Evolutionary conservation across 1,140 invertebrate genomes (phyloP).

Genomic region (Parasteatoda tepidariorum): DNA sequence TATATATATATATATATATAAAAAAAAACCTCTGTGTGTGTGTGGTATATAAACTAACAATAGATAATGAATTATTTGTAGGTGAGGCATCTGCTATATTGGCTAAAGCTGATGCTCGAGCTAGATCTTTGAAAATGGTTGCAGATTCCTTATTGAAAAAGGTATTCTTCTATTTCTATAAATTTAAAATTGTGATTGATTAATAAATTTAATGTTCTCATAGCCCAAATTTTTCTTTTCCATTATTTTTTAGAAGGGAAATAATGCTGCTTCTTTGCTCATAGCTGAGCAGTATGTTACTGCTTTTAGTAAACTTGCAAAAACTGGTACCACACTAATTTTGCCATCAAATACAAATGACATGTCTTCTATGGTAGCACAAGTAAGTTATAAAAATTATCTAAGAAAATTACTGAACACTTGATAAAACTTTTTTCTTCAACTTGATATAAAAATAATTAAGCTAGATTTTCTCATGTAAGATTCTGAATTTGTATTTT

Average conservation of each 20-base stretch:
- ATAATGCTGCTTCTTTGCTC: constrained; percentile 89
- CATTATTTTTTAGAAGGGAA: constrained; percentile 74
- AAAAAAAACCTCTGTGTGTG: too few species aligned
- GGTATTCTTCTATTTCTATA: constrained; percentile 62
- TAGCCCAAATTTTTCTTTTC: neutral
- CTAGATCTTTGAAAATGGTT: constrained; percentile 81
- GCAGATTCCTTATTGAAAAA: constrained; percentile 75
- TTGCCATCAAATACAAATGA: constrained; percentile 91
- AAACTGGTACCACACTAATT: constrained; percentile 94
- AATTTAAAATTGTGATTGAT: neutral
- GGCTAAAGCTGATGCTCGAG: constrained; percentile 85
- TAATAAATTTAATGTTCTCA: constrained; percentile 3
- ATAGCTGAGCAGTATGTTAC: constrained; percentile 95
- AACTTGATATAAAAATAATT: too few species aligned
- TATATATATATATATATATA: too few species aligned
- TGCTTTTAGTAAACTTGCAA: constrained; percentile 93
- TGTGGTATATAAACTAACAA: too few species aligned
- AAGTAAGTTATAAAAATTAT: constrained; percentile 62
- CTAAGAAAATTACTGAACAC: neutral
- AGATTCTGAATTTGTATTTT: too few species aligned
- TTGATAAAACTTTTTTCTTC: neutral
- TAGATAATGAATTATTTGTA: too few species aligned
- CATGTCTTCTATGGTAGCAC: constrained; percentile 63
- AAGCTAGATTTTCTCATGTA: too few species aligned
- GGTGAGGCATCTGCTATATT: constrained; percentile 90